Evolutionary conservation across 2,888 invertebrate genomes (phyloP), one percentile per base, ranked within the genome.

Genomic region (Polymixis flavicincta): DNA sequence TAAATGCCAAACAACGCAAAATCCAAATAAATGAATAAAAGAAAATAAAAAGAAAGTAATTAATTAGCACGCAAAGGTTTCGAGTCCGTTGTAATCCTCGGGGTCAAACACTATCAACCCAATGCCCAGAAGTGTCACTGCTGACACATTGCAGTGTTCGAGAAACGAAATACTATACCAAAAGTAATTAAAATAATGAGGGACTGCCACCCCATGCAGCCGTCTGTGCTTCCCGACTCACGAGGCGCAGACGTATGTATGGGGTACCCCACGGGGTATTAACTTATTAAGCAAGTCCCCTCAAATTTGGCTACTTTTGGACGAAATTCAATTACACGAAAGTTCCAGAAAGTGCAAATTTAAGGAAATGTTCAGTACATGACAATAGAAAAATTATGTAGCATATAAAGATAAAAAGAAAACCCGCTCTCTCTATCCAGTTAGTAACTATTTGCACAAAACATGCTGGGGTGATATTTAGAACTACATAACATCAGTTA

Each of bases 171-270:
- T 72, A 74, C 70, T 80, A 71, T 54, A 66, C 55, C 75, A 71
- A 37, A 80, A 78, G 69, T 78, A 70, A 83, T 80, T 77, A 85
- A 76, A 57, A 74, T 61, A 52, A 52, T 19, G 37, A 64, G 55
- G 72, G 78, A 54, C 19, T 11, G 42, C 1, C 73, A 68, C 57
- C 71, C 57, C 13, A 22, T 45, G 64, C 50, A n/a, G 37, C 17
- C n/a, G 63, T 19, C 65, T 22, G 22, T 14, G 37, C 32, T 55
- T 42, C 71, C 59, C 42, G 42, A 45, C 42, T 45, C 42, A 45
- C 42, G 42, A 45, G 11, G 11, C 42, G 42, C 13, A 11, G 11
- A 45, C 42, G 11, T 11, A 45, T 45, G 42, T 13, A 45, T 45
- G 11, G 42, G 42, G 42, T 45, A 45, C 13, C 42, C 42, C 42